These are phyloP conservation scores for Spodoptera frugiperda DNA, from an alignment of 1,140 invertebrate genomes.

Conservation along the genomic window DNA sequence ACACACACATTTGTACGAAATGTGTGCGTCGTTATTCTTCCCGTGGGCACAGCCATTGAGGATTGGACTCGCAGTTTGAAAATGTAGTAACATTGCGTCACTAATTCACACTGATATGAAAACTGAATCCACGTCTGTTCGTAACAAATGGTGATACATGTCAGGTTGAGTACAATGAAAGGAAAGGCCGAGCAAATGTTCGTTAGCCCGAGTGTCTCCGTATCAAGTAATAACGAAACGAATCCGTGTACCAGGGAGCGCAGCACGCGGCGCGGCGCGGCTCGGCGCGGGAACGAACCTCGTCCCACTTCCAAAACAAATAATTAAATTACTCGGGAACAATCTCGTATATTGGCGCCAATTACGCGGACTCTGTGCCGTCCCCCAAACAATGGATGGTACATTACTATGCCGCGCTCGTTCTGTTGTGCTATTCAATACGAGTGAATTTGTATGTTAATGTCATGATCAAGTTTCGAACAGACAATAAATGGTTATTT, in stretches of 20 bases:
- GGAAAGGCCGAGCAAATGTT: not conserved
- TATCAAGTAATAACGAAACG: conserved; percentile 6
- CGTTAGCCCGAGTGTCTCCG: not conserved
- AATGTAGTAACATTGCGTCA: not conserved
- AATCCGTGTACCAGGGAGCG: not conserved
- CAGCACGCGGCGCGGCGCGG: not conserved
- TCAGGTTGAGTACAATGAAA: no score
- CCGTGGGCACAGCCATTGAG: not conserved
- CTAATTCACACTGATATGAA: not conserved
- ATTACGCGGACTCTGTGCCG: conserved; percentile 41
- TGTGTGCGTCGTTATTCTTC: conserved; percentile 20
- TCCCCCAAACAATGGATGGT: conserved; percentile 27
- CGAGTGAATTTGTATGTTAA: conserved; percentile 35
- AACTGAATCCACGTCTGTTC: no score
- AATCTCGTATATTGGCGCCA: conserved; percentile 43
- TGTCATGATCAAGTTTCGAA: conserved; percentile 30
- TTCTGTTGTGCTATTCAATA: conserved; percentile 9
- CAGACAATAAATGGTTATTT: conserved; percentile 14
- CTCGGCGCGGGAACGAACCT: not conserved
- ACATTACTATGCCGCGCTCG: conserved; percentile 28
- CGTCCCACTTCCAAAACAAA: conserved; percentile 44
- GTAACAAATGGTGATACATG: no score
- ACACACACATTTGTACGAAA: conserved; percentile 27
- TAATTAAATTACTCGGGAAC: conserved; percentile 47
- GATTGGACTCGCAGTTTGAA: not conserved